Percentiles rank a stretch among this genome's conserved stretches.
phyloP scores from a whole-genome alignment of 2,888 invertebrate species.

The Stomorhina lunata region DNA sequence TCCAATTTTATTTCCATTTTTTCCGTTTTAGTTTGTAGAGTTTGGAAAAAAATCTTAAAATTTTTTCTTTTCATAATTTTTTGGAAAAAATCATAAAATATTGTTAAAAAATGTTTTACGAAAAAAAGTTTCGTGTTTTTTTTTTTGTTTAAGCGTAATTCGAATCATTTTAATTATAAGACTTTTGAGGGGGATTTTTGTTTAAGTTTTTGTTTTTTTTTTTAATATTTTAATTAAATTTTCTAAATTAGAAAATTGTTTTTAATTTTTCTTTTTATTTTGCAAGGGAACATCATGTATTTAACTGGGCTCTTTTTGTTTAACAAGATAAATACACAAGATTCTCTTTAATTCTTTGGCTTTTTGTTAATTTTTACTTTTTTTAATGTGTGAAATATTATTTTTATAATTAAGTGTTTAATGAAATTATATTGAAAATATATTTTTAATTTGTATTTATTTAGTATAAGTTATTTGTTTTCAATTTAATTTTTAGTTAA shows the following conservation, averaged over 20 bases:
- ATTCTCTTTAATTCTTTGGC: conserved; percentile 40
- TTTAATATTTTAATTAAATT: neutral
- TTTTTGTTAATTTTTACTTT: neutral
- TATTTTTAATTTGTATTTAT: neutral
- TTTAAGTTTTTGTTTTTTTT: conserved; percentile 3
- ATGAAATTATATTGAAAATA: neutral
- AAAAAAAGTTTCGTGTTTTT: conserved; percentile 65
- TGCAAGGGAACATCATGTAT: conserved; percentile 54
- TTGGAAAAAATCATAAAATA: conserved; percentile 14
- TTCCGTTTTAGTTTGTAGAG: conserved; percentile 7
- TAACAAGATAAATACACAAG: conserved; percentile 58
- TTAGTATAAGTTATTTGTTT: conserved; percentile 31
- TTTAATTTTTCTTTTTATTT: neutral
- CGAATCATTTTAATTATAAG: conserved; percentile 47
- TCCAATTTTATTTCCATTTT: neutral
- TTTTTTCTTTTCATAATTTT: neutral
- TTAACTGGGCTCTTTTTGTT: conserved; percentile 59
- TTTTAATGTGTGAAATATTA: neutral
- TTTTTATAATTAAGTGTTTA: conserved; percentile 23
- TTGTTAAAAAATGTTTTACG: conserved; percentile 57
- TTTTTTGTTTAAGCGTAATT: conserved; percentile 65
- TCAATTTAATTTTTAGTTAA: neutral
- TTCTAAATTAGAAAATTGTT: neutral
- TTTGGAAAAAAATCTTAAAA: conserved; percentile 19
- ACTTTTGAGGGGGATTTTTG: conserved; percentile 36